Conservation (phyloP, 2,888 invertebrate genomes). For the Hecatera dysodea region DNA sequence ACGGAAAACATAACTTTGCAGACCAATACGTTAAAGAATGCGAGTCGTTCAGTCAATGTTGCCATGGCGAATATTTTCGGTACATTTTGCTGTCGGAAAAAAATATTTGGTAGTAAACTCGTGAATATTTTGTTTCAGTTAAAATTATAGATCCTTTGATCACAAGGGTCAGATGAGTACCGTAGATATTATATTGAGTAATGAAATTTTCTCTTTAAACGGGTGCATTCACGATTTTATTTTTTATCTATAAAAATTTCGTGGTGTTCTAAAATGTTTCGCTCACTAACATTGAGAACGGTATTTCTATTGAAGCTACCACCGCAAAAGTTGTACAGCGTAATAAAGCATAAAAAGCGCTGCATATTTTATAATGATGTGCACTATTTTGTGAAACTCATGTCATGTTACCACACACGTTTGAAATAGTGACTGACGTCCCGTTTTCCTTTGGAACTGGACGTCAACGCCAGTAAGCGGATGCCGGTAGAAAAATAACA, state of each 20-base stretch:
- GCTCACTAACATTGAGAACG: neutral
- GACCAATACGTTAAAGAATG: conserved; percentile 70
- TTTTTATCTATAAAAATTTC: conserved; percentile 3
- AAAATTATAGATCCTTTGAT: conserved; percentile 46
- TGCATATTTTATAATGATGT: neutral
- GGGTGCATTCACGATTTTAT: neutral
- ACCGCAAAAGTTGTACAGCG: neutral
- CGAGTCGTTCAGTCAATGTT: conserved; percentile 70
- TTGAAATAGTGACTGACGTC: conserved; percentile 23
- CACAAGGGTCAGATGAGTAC: neutral
- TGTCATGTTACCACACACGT: neutral
- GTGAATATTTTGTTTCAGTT: conserved; percentile 44
- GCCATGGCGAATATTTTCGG: conserved; percentile 65
- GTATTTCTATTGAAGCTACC: neutral
- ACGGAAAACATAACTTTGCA: conserved; percentile 68
- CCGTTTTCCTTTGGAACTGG: conserved; percentile 22
- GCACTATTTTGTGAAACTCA: neutral
- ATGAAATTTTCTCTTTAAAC: neutral
- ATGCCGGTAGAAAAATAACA: conserved; percentile 5
- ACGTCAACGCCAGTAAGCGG: conserved; percentile 14
- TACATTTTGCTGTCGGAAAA: conserved; percentile 64
- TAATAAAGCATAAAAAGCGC: conserved; percentile 11
- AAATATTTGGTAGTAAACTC: conserved; percentile 58
- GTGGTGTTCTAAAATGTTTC: neutral
- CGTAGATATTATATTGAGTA: conserved; percentile 14